A percentile compares a stretch with the other conserved stretches of the same genome.
Evolutionary conservation across 2,888 invertebrate genomes (phyloP).

Genomic region (Tetranychus piercei): DNA sequence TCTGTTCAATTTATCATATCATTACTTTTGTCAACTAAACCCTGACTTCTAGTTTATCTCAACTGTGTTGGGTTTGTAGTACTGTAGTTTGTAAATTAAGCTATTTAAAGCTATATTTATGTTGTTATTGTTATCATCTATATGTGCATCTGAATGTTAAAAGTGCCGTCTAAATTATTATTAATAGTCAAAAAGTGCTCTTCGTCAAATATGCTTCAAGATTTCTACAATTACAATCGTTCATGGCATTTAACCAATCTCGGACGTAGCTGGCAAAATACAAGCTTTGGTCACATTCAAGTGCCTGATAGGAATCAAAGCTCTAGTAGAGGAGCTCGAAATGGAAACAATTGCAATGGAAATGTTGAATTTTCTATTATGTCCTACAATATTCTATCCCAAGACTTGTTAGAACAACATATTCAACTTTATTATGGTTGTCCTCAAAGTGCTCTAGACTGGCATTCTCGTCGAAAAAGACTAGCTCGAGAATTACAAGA

Average conservation of each 20-base stretch:
- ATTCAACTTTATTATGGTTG: constrained; percentile 49
- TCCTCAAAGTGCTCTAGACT: constrained; percentile 42
- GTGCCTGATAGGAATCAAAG: no score
- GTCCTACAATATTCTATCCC: constrained; percentile 74
- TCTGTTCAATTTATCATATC: no score
- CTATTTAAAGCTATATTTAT: no score
- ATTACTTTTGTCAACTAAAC: no score
- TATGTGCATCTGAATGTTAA: not conserved
- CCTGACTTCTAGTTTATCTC: no score
- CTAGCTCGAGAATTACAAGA: constrained; percentile 42
- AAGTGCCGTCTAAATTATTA: not conserved
- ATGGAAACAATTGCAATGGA: not conserved
- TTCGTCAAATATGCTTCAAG: not conserved
- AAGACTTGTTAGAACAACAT: constrained; percentile 55
- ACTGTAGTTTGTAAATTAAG: no score
- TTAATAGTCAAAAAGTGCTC: not conserved
- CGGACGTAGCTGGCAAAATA: not conserved
- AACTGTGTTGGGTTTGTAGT: no score
- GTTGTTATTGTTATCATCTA: no score
- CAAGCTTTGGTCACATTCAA: not conserved
- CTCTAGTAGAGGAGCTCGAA: no score
- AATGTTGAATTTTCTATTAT: constrained; percentile 44
- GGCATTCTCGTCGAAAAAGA: constrained; percentile 47
- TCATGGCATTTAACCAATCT: not conserved
- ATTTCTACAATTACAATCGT: not conserved